These are phyloP conservation scores for Abrostola tripartita DNA, from an alignment of 2,888 invertebrate genomes.

Conservation along the genomic window DNA sequence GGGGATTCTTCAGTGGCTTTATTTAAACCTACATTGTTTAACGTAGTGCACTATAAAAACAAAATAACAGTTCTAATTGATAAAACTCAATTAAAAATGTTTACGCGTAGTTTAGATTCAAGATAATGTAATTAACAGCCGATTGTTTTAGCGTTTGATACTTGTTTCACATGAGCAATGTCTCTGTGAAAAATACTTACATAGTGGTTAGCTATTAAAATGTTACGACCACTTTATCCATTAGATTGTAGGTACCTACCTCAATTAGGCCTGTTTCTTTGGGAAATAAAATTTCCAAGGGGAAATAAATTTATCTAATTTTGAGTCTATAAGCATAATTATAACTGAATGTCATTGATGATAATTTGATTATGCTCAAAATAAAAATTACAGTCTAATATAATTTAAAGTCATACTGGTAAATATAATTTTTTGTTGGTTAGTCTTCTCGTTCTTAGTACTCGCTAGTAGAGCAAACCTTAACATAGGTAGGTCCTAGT, in stretches of 20 bases:
- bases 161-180: slow-evolving; percentile 49
- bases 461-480: too few species aligned
- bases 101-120: slow-evolving; percentile 61
- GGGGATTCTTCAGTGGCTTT: not conserved
- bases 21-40: slow-evolving; percentile 43
- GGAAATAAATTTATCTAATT: not conserved
- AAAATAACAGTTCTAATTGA: slow-evolving; percentile 63
- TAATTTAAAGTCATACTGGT: too few species aligned
- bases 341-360: too few species aligned
- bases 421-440: too few species aligned
- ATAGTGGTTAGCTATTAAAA: slow-evolving; percentile 26
- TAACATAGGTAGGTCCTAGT: too few species aligned
- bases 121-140: slow-evolving; percentile 61
- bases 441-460: too few species aligned
- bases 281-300: not conserved
- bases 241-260: slow-evolving; percentile 23
- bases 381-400: too few species aligned
- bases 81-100: slow-evolving; percentile 65
- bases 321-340: too few species aligned
- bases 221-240: slow-evolving; percentile 38
- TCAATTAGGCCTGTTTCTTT: slow-evolving; percentile 25
- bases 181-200: slow-evolving; percentile 41
- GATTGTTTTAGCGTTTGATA: slow-evolving; percentile 58
- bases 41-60: slow-evolving; percentile 41
- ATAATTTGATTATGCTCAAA: too few species aligned